phyloP scores from a whole-genome alignment of 2,797 vertebrate species.

The Microctenopoma steveboyesi region DNA sequence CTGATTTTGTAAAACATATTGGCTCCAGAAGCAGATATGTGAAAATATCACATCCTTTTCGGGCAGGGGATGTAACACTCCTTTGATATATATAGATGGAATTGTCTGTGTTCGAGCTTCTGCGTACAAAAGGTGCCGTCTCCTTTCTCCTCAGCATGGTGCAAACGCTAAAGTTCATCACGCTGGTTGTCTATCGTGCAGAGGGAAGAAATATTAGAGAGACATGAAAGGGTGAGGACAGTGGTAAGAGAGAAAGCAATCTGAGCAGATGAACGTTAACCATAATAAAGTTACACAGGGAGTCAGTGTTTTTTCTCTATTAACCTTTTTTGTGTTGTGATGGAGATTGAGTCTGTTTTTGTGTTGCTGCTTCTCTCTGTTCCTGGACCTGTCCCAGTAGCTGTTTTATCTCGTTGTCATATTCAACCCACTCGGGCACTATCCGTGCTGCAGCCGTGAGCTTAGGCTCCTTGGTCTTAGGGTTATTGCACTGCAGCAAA shows the following conservation, averaged over 20 bases:
- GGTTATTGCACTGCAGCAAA: slow-evolving; percentile 93
- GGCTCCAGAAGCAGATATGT: slow-evolving; percentile 59
- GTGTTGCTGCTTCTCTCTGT: slow-evolving; percentile 57
- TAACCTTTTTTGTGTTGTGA: slow-evolving; percentile 67
- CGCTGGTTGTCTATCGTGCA: slow-evolving; percentile 78
- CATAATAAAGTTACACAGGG: background rate
- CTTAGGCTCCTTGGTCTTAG: slow-evolving; percentile 98
- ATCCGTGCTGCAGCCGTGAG: slow-evolving; percentile 91
- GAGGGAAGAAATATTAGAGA: slow-evolving; percentile 29
- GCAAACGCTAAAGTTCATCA: slow-evolving; percentile 91
- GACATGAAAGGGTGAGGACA: slow-evolving; percentile 25
- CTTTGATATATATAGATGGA: slow-evolving; percentile 67
- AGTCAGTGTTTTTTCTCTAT: background rate
- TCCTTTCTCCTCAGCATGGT: slow-evolving; percentile 51
- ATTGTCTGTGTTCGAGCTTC: slow-evolving; percentile 71
- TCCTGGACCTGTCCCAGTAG: slow-evolving; percentile 82
- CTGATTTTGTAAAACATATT: slow-evolving; percentile 52
- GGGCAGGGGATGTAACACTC: slow-evolving; percentile 54
- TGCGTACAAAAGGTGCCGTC: slow-evolving; percentile 58
- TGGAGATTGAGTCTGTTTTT: slow-evolving; percentile 30
- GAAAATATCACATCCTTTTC: slow-evolving; percentile 56
- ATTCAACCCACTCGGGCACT: slow-evolving; percentile 92
- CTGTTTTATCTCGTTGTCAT: slow-evolving; percentile 90
- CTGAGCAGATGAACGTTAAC: slow-evolving; percentile 14
- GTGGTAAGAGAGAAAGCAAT: slow-evolving; percentile 8